Percentiles rank a stretch among this genome's conserved stretches.
Conservation (phyloP, 2,797 vertebrate genomes). For the Varecia variegata region DNA sequence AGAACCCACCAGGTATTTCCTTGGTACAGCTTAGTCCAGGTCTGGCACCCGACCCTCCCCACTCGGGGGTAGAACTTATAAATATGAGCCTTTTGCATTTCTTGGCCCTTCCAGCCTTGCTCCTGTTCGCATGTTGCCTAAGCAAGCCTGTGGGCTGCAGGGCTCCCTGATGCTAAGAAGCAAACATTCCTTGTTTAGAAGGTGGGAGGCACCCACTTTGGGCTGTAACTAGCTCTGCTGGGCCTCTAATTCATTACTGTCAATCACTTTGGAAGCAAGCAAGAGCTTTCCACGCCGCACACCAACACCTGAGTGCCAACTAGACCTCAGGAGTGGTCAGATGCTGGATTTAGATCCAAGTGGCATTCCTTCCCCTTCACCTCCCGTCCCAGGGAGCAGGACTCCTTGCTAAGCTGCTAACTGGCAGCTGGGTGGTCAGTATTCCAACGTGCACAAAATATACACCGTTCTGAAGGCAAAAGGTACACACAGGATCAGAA, state of each 20-base stretch:
- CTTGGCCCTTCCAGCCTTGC: background rate
- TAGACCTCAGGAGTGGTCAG: background rate
- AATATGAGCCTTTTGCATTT: slow-evolving; percentile 32
- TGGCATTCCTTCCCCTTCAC: background rate
- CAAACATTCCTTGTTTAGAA: background rate
- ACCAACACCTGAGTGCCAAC: background rate
- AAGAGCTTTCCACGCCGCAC: background rate
- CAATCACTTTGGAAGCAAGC: slow-evolving; percentile 37
- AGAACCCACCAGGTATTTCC: background rate
- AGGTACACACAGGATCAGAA: background rate
- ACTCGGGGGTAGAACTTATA: slow-evolving; percentile 11
- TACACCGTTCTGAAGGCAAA: slow-evolving; percentile 30
- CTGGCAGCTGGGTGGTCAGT: background rate
- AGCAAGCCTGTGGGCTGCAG: background rate
- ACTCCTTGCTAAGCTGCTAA: background rate
- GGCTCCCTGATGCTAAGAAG: slow-evolving; percentile 10
- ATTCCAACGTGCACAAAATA: background rate
- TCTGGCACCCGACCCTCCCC: background rate
- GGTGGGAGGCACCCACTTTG: background rate
- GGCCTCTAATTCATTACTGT: background rate
- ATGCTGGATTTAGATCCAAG: background rate
- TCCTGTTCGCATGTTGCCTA: background rate
- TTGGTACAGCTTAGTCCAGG: slow-evolving; percentile 15
- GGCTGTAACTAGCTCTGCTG: background rate
- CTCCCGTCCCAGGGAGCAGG: background rate